Conservation (phyloP, 2,113 vertebrate species). For the Sylvia atricapilla region DNA sequence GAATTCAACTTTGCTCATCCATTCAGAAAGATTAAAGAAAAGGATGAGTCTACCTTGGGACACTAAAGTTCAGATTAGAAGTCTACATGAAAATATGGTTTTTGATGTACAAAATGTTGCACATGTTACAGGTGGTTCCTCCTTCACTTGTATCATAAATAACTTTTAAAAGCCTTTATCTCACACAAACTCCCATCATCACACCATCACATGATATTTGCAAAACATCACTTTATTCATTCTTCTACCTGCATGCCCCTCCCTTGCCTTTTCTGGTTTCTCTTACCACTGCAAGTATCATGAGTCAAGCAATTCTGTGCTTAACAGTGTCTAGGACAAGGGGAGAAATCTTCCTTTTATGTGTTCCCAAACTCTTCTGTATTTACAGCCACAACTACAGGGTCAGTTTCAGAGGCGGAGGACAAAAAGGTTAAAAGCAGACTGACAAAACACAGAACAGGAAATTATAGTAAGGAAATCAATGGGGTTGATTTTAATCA, state of each 20-base stretch:
- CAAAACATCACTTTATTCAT: constrained; percentile 13
- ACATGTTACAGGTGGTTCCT: not conserved
- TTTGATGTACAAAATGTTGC: not conserved
- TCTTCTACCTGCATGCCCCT: not conserved
- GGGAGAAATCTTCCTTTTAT: not conserved
- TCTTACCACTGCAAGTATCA: not conserved
- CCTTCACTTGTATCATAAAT: not conserved
- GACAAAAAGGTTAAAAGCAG: not conserved
- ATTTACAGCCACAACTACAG: not conserved
- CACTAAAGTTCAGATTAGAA: not conserved
- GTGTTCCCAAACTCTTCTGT: not conserved
- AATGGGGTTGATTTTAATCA: not conserved
- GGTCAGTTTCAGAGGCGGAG: not conserved
- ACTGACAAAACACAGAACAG: not conserved
- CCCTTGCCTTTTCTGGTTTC: not conserved
- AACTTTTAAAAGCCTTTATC: not conserved
- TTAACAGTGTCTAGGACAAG: not conserved
- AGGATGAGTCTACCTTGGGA: not conserved
- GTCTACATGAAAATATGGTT: not conserved
- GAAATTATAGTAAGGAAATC: not conserved
- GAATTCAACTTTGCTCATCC: not conserved
- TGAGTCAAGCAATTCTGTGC: not conserved
- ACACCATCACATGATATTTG: not conserved
- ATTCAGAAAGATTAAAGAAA: not conserved
- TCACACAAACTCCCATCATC: not conserved